These are phyloP conservation scores for Setipinna tenuifilis DNA, from an alignment of 2,797 vertebrate species.

Conservation along the genomic window DNA sequence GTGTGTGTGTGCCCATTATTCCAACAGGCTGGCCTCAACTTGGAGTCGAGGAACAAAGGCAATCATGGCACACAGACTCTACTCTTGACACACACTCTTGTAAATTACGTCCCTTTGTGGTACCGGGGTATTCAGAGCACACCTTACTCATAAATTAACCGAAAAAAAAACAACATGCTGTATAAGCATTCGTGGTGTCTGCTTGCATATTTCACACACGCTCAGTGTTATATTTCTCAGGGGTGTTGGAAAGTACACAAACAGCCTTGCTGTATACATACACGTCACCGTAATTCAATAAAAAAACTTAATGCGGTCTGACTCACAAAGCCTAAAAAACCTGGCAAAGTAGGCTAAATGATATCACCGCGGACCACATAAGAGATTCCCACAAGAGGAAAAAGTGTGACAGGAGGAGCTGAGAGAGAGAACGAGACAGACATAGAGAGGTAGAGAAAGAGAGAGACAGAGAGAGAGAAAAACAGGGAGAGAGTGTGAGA, in stretches of 20 bases:
- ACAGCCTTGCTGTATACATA: background rate
- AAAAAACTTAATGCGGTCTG: conserved; percentile 3
- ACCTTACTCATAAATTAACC: background rate
- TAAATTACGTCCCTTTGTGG: background rate
- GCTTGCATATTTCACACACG: background rate
- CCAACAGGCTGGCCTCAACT: background rate
- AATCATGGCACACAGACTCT: background rate
- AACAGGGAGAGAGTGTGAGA: background rate
- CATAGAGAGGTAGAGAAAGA: too few relatives aligned
- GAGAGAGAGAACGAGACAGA: conserved; percentile 27
- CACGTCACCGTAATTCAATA: background rate
- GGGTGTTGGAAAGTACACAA: background rate
- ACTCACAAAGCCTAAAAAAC: conserved; percentile 4
- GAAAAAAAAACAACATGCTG: background rate
- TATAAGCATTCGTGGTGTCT: background rate
- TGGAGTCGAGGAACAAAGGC: background rate
- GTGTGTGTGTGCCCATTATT: background rate
- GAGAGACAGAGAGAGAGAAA: background rate
- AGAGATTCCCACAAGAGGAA: background rate
- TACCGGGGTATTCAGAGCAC: background rate
- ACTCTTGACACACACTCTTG: background rate
- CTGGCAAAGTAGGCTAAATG: conserved; percentile 12
- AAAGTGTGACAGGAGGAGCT: conserved; percentile 38
- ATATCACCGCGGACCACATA: conserved; percentile 34
- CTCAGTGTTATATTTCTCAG: background rate